phyloP scores from a whole-genome alignment of 2,113 vertebrate genomes.

The Proterorhinus semilunaris region DNA sequence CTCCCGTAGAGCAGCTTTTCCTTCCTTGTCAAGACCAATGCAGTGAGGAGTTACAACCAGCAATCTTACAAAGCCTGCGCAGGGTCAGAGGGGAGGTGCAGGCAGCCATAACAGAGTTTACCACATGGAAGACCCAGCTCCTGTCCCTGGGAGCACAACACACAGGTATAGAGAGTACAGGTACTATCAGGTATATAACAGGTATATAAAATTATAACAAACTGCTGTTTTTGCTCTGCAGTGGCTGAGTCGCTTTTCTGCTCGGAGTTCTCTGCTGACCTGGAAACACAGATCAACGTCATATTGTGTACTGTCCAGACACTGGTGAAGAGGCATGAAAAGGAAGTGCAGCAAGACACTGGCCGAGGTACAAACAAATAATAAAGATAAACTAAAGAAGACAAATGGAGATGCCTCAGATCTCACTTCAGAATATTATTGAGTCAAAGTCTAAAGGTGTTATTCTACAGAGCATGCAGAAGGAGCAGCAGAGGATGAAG shows the following conservation, averaged over 20 bases:
- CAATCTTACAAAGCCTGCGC: constrained; percentile 79
- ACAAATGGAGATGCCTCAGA: too few species aligned
- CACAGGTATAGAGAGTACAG: constrained; percentile 48
- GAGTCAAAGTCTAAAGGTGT: not conserved
- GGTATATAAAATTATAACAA: too few species aligned
- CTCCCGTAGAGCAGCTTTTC: constrained; percentile 81
- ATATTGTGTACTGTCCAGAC: constrained; percentile 88
- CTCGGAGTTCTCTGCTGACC: constrained; percentile 80
- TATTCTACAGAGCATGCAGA: constrained; percentile 64
- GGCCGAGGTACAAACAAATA: constrained; percentile 54
- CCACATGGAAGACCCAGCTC: constrained; percentile 83
- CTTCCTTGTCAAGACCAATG: constrained; percentile 56
- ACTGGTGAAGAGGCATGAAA: constrained; percentile 79
- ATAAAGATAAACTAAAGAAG: not conserved
- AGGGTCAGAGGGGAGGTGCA: constrained; percentile 81
- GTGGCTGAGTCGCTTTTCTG: constrained; percentile 72
- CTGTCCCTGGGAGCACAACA: constrained; percentile 63
- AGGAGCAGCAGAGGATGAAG: constrained; percentile 58
- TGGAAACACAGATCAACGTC: constrained; percentile 83
- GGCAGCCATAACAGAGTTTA: constrained; percentile 78
- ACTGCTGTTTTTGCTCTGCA: constrained; percentile 17
- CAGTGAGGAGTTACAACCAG: constrained; percentile 61
- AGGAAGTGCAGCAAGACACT: constrained; percentile 47
- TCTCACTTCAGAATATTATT: too few species aligned
- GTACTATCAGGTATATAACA: too few species aligned